A percentile compares a stretch with the other conserved stretches of the same genome.
Evolutionary conservation across 2,113 vertebrate genomes (phyloP).

Genomic region (Forbesichthys agassizii): DNA sequence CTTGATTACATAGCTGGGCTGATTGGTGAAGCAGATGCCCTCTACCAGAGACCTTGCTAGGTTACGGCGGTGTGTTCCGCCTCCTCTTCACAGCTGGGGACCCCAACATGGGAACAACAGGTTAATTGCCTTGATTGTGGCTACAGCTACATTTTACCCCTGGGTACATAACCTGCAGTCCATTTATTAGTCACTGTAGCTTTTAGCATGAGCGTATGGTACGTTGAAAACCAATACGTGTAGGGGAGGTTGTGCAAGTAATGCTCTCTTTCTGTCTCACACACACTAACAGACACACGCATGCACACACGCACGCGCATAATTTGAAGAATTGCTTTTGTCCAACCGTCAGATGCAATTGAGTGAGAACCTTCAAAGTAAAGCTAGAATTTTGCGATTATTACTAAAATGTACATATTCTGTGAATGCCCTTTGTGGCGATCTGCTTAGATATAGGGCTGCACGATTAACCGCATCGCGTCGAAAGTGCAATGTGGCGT

Average conservation of each 20-base stretch:
- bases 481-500: no score
- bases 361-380: no score
- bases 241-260: background rate
- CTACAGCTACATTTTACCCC: slow-evolving; percentile 46
- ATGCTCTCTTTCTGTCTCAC: background rate
- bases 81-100: slow-evolving; percentile 60
- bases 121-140: slow-evolving; percentile 77
- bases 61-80: slow-evolving; percentile 61
- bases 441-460: no score
- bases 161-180: slow-evolving; percentile 50
- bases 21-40: slow-evolving; percentile 78
- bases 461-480: no score
- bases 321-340: no score
- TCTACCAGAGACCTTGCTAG: slow-evolving; percentile 63
- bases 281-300: background rate
- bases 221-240: background rate
- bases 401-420: no score
- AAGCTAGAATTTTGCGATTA: no score
- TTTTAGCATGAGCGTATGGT: slow-evolving; percentile 7
- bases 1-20: slow-evolving; percentile 76
- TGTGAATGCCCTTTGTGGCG: no score
- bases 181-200: slow-evolving; percentile 48
- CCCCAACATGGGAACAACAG: slow-evolving; percentile 67
- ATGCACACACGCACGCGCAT: background rate
- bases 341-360: no score